Conservation (phyloP, 2,797 vertebrate species). For the Vespertilio murinus region DNA sequence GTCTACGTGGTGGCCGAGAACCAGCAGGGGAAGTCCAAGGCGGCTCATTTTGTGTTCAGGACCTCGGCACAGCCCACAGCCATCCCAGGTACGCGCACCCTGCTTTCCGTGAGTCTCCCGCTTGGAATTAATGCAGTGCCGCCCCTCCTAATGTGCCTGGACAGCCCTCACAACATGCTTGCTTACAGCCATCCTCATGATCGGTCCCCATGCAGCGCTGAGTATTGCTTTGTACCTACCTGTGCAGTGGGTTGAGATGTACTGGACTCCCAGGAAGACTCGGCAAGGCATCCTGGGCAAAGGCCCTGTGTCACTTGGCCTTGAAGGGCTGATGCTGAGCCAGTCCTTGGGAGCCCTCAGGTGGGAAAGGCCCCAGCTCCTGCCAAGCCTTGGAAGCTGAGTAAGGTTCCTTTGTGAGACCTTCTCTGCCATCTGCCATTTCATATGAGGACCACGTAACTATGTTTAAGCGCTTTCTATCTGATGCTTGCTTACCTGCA, state of each 20-base stretch:
- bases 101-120: conserved; percentile 70
- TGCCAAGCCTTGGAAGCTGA: conserved; percentile 33
- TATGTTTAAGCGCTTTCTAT: conserved; percentile 3
- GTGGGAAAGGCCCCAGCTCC: conserved; percentile 19
- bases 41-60: conserved; percentile 89
- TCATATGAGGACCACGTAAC: not conserved
- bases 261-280: conserved; percentile 34
- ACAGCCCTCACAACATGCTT: conserved; percentile 83
- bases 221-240: conserved; percentile 75
- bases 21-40: conserved; percentile 94
- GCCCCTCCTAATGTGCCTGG: conserved; percentile 84
- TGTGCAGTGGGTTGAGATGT: conserved; percentile 54
- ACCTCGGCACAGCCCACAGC: conserved; percentile 92
- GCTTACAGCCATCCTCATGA: conserved; percentile 84
- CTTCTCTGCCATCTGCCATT: conserved; percentile 47
- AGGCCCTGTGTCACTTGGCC: conserved; percentile 10
- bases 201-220: conserved; percentile 80
- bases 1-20: conserved; percentile 95
- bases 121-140: conserved; percentile 84
- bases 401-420: not conserved
- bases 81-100: conserved; percentile 91
- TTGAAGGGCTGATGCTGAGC: not conserved
- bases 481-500: conserved; percentile 49
- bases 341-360: not conserved
- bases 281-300: conserved; percentile 51